These are phyloP conservation scores for Eubasilissa splendida DNA, from an alignment of 2,888 invertebrate species.

Conservation along the genomic window DNA sequence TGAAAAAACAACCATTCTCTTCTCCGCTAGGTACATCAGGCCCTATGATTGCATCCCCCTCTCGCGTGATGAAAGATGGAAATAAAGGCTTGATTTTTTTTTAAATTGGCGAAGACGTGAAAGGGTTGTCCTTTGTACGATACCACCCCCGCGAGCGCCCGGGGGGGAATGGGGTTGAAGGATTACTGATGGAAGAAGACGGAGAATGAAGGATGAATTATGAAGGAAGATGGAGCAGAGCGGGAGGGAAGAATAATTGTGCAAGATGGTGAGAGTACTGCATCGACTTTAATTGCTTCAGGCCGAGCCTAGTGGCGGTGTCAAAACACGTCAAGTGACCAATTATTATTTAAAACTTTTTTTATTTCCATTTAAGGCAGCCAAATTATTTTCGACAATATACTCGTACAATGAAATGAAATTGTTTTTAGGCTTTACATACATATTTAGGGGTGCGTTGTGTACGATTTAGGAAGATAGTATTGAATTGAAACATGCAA, in stretches of 20 bases:
- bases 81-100: slow-evolving; percentile 52
- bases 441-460: too few relatives aligned
- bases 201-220: slow-evolving; percentile 40
- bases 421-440: too few relatives aligned
- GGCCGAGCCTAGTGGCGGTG: slow-evolving; percentile 12
- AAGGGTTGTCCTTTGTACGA: slow-evolving; percentile 57
- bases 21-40: background rate
- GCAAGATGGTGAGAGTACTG: slow-evolving; percentile 12
- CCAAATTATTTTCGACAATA: too few relatives aligned
- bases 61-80: slow-evolving; percentile 40
- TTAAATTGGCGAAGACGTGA: slow-evolving; percentile 54
- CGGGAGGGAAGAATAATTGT: slow-evolving; percentile 10
- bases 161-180: slow-evolving; percentile 36
- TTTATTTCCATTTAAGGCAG: background rate
- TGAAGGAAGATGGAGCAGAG: slow-evolving; percentile 13
- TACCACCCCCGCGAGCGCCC: background rate
- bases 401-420: too few relatives aligned
- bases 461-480: too few relatives aligned
- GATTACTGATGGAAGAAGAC: slow-evolving; percentile 46
- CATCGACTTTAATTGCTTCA: slow-evolving; percentile 50
- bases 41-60: slow-evolving; percentile 22
- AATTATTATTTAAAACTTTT: background rate
- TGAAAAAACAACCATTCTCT: too few relatives aligned
- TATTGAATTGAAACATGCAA: too few relatives aligned
- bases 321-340: background rate